These are phyloP conservation scores for Salvator merianae DNA, from an alignment of 2,113 vertebrate species.

Conservation along the genomic window DNA sequence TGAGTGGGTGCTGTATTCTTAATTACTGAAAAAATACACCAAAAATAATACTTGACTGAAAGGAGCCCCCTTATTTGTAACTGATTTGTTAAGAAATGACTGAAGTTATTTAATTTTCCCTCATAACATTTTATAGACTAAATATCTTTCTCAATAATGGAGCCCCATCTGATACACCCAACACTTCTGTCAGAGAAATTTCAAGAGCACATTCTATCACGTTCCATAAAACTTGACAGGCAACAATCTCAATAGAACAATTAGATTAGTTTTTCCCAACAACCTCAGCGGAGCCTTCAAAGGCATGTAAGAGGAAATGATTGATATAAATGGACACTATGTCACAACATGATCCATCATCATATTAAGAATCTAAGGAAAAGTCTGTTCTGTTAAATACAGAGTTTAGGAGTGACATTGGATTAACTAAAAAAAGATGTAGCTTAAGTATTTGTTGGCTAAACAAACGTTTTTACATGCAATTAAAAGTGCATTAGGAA, in stretches of 20 bases:
- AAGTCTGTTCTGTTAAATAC: not conserved
- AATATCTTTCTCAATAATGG: not conserved
- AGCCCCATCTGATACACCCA: not conserved
- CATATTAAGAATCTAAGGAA: not conserved
- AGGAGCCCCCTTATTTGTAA: not conserved
- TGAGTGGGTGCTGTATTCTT: not conserved
- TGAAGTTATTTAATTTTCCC: not conserved
- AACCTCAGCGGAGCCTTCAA: not conserved
- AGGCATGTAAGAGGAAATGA: not conserved
- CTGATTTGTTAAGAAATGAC: not conserved
- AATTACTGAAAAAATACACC: too few relatives aligned
- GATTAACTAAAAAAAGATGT: slow-evolving; percentile 21
- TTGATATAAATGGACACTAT: not conserved
- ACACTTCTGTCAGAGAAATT: not conserved
- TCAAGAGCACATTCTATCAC: slow-evolving; percentile 4
- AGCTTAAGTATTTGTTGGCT: not conserved
- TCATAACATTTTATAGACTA: not conserved
- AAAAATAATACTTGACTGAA: slow-evolving; percentile 6
- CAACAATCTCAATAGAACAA: slow-evolving; percentile 16
- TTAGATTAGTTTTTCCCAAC: not conserved
- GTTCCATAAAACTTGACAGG: accelerated
- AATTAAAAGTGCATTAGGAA: not conserved
- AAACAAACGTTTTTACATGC: slow-evolving; percentile 6
- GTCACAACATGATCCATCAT: not conserved
- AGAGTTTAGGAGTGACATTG: not conserved